phyloP scores from a whole-genome alignment of 2,888 invertebrate genomes.

The Lasius fuliginosus region DNA sequence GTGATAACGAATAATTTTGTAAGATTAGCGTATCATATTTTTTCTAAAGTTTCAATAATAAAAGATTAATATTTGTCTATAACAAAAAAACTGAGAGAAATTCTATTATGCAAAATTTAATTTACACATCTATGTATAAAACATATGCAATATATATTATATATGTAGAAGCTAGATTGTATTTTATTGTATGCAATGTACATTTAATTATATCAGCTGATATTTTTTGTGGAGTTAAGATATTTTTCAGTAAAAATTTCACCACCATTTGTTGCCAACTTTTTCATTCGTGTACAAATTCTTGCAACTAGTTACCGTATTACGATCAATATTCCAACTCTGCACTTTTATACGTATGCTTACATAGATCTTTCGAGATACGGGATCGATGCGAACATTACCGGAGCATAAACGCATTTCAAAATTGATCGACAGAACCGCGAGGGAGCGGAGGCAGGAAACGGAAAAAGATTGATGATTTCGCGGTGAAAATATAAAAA shows the following conservation, averaged over 20 bases:
- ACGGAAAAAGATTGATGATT: slow-evolving; percentile 67
- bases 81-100: neutral
- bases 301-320: slow-evolving; percentile 19
- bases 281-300: slow-evolving; percentile 16
- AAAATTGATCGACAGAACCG: slow-evolving; percentile 50
- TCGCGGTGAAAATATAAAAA: slow-evolving; percentile 43
- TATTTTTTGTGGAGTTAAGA: neutral
- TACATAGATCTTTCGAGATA: slow-evolving; percentile 34
- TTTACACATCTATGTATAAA: neutral
- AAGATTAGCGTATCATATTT: neutral
- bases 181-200: neutral
- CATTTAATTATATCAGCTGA: neutral
- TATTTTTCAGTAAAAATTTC: neutral
- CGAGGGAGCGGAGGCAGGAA: slow-evolving; percentile 31
- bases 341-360: slow-evolving; percentile 30
- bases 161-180: neutral
- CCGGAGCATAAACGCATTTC: slow-evolving; percentile 49
- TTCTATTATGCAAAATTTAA: neutral
- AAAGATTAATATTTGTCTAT: neutral
- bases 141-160: neutral
- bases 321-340: slow-evolving; percentile 31
- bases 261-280: slow-evolving; percentile 5
- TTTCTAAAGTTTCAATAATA: neutral
- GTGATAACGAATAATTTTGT: neutral
- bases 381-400: slow-evolving; percentile 43